Evolutionary conservation across 1,140 invertebrate genomes (phyloP).

Genomic region (Scaptomyza pallida): DNA sequence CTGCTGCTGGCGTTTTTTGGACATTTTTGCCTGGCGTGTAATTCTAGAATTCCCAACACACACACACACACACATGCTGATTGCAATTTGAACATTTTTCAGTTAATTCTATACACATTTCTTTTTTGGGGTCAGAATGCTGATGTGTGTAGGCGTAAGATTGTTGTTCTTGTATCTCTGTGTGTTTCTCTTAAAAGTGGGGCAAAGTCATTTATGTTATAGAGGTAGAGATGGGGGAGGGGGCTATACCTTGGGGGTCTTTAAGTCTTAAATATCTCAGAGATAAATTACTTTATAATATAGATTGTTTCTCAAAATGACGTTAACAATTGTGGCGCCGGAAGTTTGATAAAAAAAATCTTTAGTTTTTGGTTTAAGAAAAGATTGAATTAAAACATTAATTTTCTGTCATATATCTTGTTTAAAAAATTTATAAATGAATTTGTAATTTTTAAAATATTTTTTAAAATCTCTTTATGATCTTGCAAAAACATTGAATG

Average conservation of each 20-base stretch:
- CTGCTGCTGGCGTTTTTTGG: slow-evolving; percentile 64
- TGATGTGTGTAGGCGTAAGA: slow-evolving; percentile 37
- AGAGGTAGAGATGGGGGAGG: neutral
- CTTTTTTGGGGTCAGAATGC: slow-evolving; percentile 66
- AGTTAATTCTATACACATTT: slow-evolving; percentile 27
- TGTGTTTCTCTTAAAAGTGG: slow-evolving; percentile 45
- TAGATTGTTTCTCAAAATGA: neutral
- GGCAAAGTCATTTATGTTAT: slow-evolving; percentile 73
- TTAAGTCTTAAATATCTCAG: slow-evolving; percentile 1
- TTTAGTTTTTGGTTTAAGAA: too few species aligned
- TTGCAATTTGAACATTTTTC: slow-evolving; percentile 74
- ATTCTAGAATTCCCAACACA: slow-evolving; percentile 70
- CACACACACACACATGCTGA: slow-evolving; percentile 26
- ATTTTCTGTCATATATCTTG: too few species aligned
- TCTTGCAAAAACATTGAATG: slow-evolving; percentile 23
- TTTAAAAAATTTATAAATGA: too few species aligned
- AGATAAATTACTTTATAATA: neutral
- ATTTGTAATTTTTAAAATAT: too few species aligned
- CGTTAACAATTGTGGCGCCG: neutral
- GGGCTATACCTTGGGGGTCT: neutral
- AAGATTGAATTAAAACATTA: too few species aligned
- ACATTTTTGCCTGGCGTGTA: slow-evolving; percentile 71
- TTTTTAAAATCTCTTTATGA: neutral
- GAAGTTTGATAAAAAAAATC: neutral
- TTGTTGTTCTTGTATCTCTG: neutral